Percentiles rank a stretch among this genome's conserved stretches.
phyloP scores from a whole-genome alignment of 2,797 vertebrate species.

The Enteromius paludinosus region DNA sequence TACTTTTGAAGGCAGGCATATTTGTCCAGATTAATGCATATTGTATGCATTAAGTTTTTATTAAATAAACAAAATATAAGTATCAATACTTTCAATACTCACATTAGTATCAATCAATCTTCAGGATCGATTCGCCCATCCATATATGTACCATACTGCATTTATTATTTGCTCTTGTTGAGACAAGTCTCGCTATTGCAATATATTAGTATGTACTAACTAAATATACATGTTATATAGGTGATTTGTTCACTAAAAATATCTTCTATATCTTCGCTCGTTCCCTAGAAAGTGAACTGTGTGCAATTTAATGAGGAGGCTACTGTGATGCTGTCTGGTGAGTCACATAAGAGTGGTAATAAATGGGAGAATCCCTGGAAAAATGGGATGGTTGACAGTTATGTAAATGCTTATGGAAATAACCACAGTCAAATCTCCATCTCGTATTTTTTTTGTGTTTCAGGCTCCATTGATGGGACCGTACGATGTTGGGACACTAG shows the following conservation, averaged over 20 bases:
- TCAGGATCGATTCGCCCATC: too few relatives aligned
- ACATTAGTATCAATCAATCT: too few relatives aligned
- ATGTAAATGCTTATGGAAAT: neutral
- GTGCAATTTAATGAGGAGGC: constrained; percentile 94
- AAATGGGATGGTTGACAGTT: too few relatives aligned
- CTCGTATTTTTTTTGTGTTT: neutral
- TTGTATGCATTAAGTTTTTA: too few relatives aligned
- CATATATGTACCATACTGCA: too few relatives aligned
- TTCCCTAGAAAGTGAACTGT: constrained; percentile 88
- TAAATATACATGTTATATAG: neutral
- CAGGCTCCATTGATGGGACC: constrained; percentile 91
- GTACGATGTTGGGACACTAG: constrained; percentile 94
- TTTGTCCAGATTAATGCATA: too few relatives aligned
- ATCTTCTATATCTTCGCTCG: neutral
- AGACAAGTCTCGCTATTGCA: neutral
- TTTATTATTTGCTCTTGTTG: neutral
- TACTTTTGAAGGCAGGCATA: too few relatives aligned
- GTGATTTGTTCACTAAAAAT: neutral
- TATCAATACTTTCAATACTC: too few relatives aligned
- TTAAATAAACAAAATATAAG: too few relatives aligned
- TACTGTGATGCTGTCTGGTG: constrained; percentile 89
- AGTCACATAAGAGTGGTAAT: constrained; percentile 53
- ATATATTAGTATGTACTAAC: neutral
- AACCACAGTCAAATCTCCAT: neutral
- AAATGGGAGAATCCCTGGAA: too few relatives aligned